phyloP scores from a whole-genome alignment of 2,888 invertebrate species.

The Folsomia manolachei region DNA sequence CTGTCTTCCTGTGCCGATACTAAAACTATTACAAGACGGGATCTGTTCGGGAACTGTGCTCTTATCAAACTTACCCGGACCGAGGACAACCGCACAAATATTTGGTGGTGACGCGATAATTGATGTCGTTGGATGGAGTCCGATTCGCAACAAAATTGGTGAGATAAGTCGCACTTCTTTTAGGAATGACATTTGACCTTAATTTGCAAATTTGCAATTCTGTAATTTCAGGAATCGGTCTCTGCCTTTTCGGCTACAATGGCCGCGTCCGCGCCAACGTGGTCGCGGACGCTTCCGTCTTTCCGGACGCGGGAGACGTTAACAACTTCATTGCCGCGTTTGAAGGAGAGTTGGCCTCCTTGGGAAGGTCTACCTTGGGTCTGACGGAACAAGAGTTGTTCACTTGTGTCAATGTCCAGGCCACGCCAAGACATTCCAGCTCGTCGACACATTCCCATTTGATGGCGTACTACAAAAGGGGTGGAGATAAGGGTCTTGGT shows the following conservation, averaged over 20 bases:
- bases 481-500: background rate
- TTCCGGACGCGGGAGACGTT: constrained; percentile 8
- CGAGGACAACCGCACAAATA: constrained; percentile 21
- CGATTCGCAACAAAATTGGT: constrained; percentile 38
- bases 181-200: background rate
- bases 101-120: constrained; percentile 36
- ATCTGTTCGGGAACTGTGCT: constrained; percentile 33
- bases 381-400: background rate
- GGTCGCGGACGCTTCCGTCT: constrained; percentile 10
- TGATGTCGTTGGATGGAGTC: constrained; percentile 41
- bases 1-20: constrained; percentile 16
- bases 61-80: constrained; percentile 40
- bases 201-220: background rate
- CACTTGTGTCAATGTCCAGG: background rate
- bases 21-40: background rate
- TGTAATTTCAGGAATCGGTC: constrained; percentile 5
- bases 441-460: background rate
- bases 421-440: background rate
- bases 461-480: background rate
- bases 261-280: constrained; percentile 16
- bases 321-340: constrained; percentile 1
- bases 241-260: constrained; percentile 16
- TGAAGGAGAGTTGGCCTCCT: constrained; percentile 1
- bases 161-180: no score
- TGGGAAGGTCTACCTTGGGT: background rate